Conservation (phyloP, 2,113 vertebrate genomes). For the Chaenocephalus aceratus region DNA sequence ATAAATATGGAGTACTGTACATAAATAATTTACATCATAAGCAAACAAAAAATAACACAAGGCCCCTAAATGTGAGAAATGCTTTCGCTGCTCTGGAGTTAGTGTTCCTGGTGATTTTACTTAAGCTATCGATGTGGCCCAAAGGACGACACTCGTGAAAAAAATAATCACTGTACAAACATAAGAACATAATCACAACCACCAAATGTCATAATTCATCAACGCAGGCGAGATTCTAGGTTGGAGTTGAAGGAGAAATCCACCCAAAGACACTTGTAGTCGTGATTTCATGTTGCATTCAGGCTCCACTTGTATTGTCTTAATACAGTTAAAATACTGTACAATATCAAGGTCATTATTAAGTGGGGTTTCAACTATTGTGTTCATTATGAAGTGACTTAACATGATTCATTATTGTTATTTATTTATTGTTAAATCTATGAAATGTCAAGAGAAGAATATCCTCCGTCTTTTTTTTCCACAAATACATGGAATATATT, state of each 20-base stretch:
- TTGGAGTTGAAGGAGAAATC: slow-evolving; percentile 39
- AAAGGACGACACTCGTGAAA: slow-evolving; percentile 31
- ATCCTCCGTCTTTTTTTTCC: no score
- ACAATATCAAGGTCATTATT: no score
- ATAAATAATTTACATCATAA: slow-evolving; percentile 85
- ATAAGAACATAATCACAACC: slow-evolving; percentile 34
- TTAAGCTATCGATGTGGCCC: slow-evolving; percentile 60
- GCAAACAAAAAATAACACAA: slow-evolving; percentile 62
- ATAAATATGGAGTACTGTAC: slow-evolving; percentile 87
- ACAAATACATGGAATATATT: no score
- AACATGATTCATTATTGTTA: no score
- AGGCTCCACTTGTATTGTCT: not conserved
- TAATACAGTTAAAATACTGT: not conserved
- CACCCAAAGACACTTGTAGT: slow-evolving; percentile 20
- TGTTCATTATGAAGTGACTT: no score
- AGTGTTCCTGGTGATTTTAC: slow-evolving; percentile 65
- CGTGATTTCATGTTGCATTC: not conserved
- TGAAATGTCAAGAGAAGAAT: no score
- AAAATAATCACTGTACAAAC: slow-evolving; percentile 49
- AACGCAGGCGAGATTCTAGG: slow-evolving; percentile 18
- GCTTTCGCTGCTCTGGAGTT: slow-evolving; percentile 55
- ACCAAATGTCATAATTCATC: not conserved
- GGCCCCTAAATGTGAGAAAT: slow-evolving; percentile 77
- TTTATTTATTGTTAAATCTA: no score
- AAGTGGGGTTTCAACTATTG: no score